Conservation (phyloP, 2,113 vertebrate genomes). For the Lepidothrix coronata region DNA sequence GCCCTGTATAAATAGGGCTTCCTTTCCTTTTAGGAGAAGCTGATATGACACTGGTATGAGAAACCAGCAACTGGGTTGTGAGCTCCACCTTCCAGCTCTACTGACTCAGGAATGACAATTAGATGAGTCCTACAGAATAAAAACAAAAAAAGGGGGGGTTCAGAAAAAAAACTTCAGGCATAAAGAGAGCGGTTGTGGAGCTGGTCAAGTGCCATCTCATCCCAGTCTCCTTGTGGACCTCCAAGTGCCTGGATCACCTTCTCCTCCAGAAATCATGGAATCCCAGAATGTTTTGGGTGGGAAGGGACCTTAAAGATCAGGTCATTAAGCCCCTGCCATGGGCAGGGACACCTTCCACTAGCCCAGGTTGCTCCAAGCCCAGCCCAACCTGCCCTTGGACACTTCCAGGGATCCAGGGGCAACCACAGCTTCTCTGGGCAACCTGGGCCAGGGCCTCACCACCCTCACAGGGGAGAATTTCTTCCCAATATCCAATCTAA, state of each 20-base stretch:
- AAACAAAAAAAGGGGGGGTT: neutral
- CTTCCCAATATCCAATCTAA: neutral
- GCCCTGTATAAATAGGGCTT: rapidly evolving
- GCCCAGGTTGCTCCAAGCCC: neutral
- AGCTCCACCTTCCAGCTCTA: neutral
- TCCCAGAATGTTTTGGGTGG: neutral
- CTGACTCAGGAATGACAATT: neutral
- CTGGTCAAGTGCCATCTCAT: neutral
- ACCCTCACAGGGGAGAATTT: neutral
- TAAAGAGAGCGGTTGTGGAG: neutral
- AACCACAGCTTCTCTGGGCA: neutral
- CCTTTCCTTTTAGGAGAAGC: neutral
- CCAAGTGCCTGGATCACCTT: neutral
- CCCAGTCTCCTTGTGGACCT: neutral
- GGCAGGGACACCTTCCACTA: neutral
- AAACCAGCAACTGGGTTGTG: neutral
- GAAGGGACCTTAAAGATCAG: neutral
- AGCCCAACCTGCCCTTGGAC: rapidly evolving
- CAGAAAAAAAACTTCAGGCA: neutral
- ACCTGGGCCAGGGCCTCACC: neutral
- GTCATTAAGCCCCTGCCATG: neutral
- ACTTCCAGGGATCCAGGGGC: neutral
- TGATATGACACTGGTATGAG: neutral
- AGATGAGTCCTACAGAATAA: neutral
- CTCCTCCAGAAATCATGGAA: neutral